Base-by-base conservation (phyloP, 2,888 invertebrate species). In the Yponomeuta sedellus region DNA sequence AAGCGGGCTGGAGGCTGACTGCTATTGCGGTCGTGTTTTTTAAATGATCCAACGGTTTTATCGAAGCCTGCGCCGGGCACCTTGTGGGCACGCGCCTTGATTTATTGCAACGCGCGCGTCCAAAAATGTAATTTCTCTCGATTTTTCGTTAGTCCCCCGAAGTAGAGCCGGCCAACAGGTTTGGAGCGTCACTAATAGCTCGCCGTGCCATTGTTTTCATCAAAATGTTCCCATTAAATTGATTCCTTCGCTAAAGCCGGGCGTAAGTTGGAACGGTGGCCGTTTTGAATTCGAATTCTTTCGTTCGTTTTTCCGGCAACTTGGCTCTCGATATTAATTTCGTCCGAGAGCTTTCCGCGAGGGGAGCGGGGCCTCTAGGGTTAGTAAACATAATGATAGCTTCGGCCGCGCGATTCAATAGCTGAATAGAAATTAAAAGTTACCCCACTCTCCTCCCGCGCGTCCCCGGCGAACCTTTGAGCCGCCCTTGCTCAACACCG, bases 391-490 rank as follows among this genome's bases (percentile, higher is more conserved):
- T 86, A 85, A 88, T 88, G 86, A 83, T 84, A 83, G 84, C 83
- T 84, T 83, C 86, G 86, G 81, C 86, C 83, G 79, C 86, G 86
- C 87, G 86, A 85, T 88, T 85, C 86, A 86, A 85, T 87, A 84
- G 86, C 87, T 88, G 88, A 88, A 88, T 86, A 82, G 85, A 85
- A 88, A 86, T 86, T 86, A 88, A 88, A 86, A 86, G 85, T 84
- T 80, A 78, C 79, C 81, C 78, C 77, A 66, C 66, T 71, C 73
- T 77, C 78, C 77, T 74, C 79, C 61, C 61, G 61, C 61, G 22
- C 61, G 16, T 28, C 81, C 75, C 69, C 71, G 77, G 77, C 78
- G 78, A 79, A 77, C 73, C 75, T 76, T 79, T 79, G 80, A 79
- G 75, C 79, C 80, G 74, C 79, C 80, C 75, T 75, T 72, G 77